A percentile compares a stretch with the other conserved stretches of the same genome.
These are phyloP conservation scores for Notamacropus eugenii DNA, from an alignment of 2,797 vertebrate genomes.

Conservation along the genomic window DNA sequence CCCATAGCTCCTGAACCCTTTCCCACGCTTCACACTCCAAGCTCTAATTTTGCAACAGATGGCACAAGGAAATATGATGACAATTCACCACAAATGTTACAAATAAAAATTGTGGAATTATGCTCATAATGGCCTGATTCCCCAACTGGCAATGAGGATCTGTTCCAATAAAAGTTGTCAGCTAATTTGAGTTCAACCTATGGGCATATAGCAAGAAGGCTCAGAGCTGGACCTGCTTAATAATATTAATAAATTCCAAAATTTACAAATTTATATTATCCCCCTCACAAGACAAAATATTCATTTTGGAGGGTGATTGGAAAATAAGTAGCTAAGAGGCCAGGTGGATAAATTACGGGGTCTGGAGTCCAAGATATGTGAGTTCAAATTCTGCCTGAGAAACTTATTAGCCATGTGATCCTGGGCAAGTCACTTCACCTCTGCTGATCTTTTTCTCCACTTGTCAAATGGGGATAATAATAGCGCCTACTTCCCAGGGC, in stretches of 20 bases:
- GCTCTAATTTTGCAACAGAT: conserved; percentile 69
- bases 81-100: conserved; percentile 14
- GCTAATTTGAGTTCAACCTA: conserved; percentile 20
- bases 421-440: not conserved
- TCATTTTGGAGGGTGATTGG: not conserved
- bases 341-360: too few species aligned
- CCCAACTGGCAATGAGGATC: conserved; percentile 13
- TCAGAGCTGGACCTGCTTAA: not conserved
- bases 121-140: conserved; percentile 44
- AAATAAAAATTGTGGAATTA: conserved; percentile 29
- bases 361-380: not conserved
- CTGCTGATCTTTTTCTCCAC: not conserved
- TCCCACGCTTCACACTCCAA: conserved; percentile 42
- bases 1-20: not conserved
- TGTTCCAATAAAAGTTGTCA: conserved; percentile 28
- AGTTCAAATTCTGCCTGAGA: not conserved
- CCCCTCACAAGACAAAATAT: not conserved
- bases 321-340: not conserved
- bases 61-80: conserved; percentile 55
- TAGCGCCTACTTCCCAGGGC: not conserved
- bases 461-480: not conserved
- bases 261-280: not conserved
- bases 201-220: not conserved
- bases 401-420: not conserved
- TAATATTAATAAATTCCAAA: not conserved